These are phyloP conservation scores for Schizopygopsis pylzovi DNA, from an alignment of 2,797 vertebrate genomes.

Conservation along the genomic window DNA sequence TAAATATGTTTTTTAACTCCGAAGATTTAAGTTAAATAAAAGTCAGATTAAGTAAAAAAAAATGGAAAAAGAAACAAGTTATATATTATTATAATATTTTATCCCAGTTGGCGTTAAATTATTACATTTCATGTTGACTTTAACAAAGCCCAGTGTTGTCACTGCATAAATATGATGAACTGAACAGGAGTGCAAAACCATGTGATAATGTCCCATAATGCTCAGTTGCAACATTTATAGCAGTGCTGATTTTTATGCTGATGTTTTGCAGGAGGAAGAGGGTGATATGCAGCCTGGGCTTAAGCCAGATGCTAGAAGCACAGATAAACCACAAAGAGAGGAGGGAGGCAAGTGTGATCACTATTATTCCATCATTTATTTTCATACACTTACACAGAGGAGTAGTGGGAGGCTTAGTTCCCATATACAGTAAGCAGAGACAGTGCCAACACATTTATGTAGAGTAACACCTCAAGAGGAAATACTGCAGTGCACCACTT, in stretches of 20 bases:
- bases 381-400: conserved; percentile 26
- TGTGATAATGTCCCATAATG: conserved; percentile 20
- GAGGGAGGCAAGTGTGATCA: conserved; percentile 43
- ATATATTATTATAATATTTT: neutral
- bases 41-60: no score
- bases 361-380: conserved; percentile 39
- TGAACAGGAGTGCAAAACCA: neutral
- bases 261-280: conserved; percentile 51
- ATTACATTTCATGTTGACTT: neutral
- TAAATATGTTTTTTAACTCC: no score
- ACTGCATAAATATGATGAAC: neutral
- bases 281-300: conserved; percentile 52
- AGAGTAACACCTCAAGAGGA: conserved; percentile 40
- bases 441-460: conserved; percentile 38
- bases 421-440: conserved; percentile 30
- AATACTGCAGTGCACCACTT: conserved; percentile 63
- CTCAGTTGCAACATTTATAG: conserved; percentile 15
- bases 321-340: conserved; percentile 45
- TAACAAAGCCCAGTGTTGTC: conserved; percentile 8
- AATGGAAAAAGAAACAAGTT: neutral
- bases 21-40: no score
- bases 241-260: conserved; percentile 36
- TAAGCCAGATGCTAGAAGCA: conserved; percentile 51
- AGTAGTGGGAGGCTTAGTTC: conserved; percentile 34
- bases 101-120: neutral